phyloP scores from a whole-genome alignment of 2,888 invertebrate genomes.

The Masnerella sp. region DNA sequence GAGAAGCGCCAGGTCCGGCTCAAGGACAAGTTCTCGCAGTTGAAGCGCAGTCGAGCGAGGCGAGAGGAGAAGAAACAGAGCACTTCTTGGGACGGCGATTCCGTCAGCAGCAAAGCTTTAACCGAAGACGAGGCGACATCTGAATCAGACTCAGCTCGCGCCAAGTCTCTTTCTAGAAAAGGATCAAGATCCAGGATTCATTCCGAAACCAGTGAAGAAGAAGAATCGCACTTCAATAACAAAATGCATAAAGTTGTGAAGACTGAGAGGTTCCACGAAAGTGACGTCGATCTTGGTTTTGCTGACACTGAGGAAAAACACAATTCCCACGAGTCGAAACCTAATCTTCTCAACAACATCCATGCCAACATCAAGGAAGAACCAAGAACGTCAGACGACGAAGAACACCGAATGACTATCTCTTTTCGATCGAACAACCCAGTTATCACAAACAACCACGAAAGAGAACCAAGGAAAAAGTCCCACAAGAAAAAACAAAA shows the following conservation, averaged over 20 bases:
- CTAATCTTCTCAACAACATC: slow-evolving; percentile 67
- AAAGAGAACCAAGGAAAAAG: slow-evolving; percentile 82
- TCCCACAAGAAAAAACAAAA: slow-evolving; percentile 90
- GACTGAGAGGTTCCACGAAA: slow-evolving; percentile 82
- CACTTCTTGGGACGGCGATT: slow-evolving; percentile 92
- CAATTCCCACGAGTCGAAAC: slow-evolving; percentile 68
- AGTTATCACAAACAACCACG: slow-evolving; percentile 72
- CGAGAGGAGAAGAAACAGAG: slow-evolving; percentile 93
- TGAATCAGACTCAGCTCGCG: slow-evolving; percentile 77
- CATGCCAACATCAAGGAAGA: slow-evolving; percentile 71
- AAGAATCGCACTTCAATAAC: slow-evolving; percentile 81
- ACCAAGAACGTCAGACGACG: slow-evolving; percentile 74
- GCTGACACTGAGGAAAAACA: slow-evolving; percentile 77
- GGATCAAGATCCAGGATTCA: slow-evolving; percentile 86
- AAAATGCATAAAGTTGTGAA: slow-evolving; percentile 79
- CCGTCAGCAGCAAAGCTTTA: slow-evolving; percentile 79
- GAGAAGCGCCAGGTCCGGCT: slow-evolving; percentile 87
- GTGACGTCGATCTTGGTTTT: slow-evolving; percentile 79
- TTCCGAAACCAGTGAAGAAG: slow-evolving; percentile 87
- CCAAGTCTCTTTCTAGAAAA: slow-evolving; percentile 82
- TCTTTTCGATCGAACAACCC: slow-evolving; percentile 69
- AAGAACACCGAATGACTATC: slow-evolving; percentile 68
- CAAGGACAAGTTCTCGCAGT: slow-evolving; percentile 92
- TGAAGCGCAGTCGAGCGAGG: slow-evolving; percentile 92
- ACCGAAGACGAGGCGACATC: slow-evolving; percentile 77